Conservation (phyloP, 2,888 invertebrate genomes). For the Hylaea fasciaria region DNA sequence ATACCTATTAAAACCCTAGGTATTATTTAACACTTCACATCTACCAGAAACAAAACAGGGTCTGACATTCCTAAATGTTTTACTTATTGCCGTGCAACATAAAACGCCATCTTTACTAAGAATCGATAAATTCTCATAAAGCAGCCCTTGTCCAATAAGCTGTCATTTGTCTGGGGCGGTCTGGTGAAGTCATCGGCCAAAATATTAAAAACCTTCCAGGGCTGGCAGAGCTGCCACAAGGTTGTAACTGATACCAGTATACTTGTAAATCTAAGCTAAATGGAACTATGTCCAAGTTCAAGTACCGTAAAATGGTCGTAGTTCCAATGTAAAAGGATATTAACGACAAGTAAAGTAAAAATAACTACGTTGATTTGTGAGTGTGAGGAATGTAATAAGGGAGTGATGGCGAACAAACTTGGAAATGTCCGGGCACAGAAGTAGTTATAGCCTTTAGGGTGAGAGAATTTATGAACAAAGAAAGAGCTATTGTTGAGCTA, state of each 20-base stretch:
- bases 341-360: slow-evolving; percentile 23
- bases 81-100: background rate
- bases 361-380: slow-evolving; percentile 28
- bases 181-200: slow-evolving; percentile 74
- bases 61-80: background rate
- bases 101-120: slow-evolving; percentile 13
- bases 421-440: too few species aligned
- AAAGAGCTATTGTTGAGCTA: too few species aligned
- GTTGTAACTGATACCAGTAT: too few species aligned
- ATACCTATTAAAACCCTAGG: too few species aligned
- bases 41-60: too few species aligned
- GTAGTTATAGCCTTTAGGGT: too few species aligned
- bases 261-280: too few species aligned
- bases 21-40: too few species aligned
- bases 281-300: too few species aligned
- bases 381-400: background rate
- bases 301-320: background rate
- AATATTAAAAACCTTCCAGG: slow-evolving; percentile 50
- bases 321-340: slow-evolving; percentile 9
- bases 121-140: slow-evolving; percentile 50
- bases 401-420: too few species aligned
- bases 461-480: too few species aligned
- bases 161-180: slow-evolving; percentile 47
- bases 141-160: slow-evolving; percentile 60
- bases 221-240: slow-evolving; percentile 17